Percentiles rank a stretch among this genome's conserved stretches.
Evolutionary conservation across 2,113 vertebrate genomes (phyloP).

Genomic region (Lepisosteus oculatus): DNA sequence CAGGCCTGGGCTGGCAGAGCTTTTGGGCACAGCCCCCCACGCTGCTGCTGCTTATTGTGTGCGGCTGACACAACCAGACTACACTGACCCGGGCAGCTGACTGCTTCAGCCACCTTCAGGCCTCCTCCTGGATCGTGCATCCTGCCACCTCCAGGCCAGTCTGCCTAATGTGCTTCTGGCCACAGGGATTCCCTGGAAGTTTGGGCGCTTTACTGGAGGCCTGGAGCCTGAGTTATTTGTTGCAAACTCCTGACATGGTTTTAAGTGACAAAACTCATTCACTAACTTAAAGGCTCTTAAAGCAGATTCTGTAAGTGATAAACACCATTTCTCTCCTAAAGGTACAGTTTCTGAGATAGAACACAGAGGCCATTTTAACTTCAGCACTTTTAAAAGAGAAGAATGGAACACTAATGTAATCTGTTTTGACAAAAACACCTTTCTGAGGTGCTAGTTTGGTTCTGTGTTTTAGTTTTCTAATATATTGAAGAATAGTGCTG

Average conservation of each 20-base stretch:
- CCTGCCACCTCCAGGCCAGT: background rate
- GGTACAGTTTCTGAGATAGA: too few species aligned
- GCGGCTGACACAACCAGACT: constrained; percentile 28
- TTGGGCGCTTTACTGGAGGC: background rate
- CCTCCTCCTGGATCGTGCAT: constrained; percentile 3
- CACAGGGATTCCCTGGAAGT: background rate
- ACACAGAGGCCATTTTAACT: too few species aligned
- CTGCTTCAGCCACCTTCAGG: constrained; percentile 4
- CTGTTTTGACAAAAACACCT: too few species aligned
- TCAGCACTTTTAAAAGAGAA: too few species aligned
- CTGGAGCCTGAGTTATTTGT: background rate
- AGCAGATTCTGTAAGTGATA: too few species aligned
- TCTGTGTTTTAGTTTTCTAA: too few species aligned
- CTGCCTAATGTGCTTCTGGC: background rate
- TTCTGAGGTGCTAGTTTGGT: too few species aligned
- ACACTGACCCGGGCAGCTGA: constrained; percentile 27
- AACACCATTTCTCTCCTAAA: background rate
- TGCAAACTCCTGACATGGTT: background rate
- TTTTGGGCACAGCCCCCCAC: background rate
- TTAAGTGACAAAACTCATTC: background rate
- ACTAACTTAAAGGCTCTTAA: background rate
- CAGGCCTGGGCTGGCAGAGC: background rate
- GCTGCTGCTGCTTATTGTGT: constrained; percentile 14
- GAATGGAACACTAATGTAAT: background rate
- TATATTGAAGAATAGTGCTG: too few species aligned